Base-by-base conservation (phyloP, 2,113 vertebrate species). In the Apeltes quadracus region DNA sequence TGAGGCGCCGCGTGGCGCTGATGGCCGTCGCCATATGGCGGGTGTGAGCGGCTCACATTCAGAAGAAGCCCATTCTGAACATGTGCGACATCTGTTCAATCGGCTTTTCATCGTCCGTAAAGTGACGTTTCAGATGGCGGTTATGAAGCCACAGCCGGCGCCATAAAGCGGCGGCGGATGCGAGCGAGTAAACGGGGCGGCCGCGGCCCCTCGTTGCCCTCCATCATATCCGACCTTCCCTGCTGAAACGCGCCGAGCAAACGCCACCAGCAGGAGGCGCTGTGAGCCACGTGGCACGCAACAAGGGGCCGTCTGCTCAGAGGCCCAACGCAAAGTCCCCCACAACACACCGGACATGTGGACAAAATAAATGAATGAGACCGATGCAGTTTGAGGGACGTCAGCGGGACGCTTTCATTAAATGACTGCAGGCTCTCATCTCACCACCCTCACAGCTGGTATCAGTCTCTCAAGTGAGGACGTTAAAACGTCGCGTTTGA, bases 331-430 rank as follows among this genome's bases (percentile, higher is more conserved):
- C n/a, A n/a, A n/a, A n/a, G n/a, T n/a, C n/a, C n/a, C n/a, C n/a
- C n/a, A n/a, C n/a, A n/a, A n/a, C n/a, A n/a, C n/a, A n/a, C n/a
- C n/a, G n/a, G n/a, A n/a, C n/a, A n/a, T n/a, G n/a, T n/a, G n/a
- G n/a, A n/a, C n/a, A n/a, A n/a, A n/a, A n/a, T n/a, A n/a, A n/a
- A n/a, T n/a, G n/a, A n/a, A n/a, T n/a, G n/a, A n/a, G n/a, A n/a
- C n/a, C n/a, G n/a, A n/a, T n/a, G n/a, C n/a, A n/a, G n/a, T n/a
- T n/a, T n/a, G n/a, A n/a, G n/a, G n/a, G n/a, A n/a, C n/a, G n/a
- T n/a, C n/a, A n/a, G n/a, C n/a, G n/a, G n/a, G n/a, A n/a, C n/a
- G 32, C 69, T 68, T 86, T 82, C 63, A 55, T 83, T 55, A 56
- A 61, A 50, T 63, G 79, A 58, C 75, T n/a, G 59, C 46, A 64